Evolutionary conservation across 1,140 invertebrate species (phyloP), one percentile per base, ranked within the genome.

Genomic region (Drosophila subobscura): DNA sequence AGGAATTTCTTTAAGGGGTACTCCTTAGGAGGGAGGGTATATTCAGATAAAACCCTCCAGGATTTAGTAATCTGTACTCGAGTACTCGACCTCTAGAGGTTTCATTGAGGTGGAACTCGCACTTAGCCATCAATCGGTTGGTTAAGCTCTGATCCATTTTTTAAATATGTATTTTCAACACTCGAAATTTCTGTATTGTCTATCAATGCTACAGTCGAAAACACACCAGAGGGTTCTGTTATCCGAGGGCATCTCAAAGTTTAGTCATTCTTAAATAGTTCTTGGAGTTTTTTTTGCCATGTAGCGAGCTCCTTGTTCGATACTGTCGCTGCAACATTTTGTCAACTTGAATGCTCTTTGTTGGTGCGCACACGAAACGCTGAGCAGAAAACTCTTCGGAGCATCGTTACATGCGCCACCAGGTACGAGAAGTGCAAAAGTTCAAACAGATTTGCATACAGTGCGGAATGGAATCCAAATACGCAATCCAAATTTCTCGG

Each of bases 311-410:
- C 3, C 23, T 85, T 76, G 63, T 12, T n/a, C 63, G 59, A 77
- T 79, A 66, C 67, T 79, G 77, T 41, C 47, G 51, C 60, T 65
- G 72, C 72, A 78, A 52, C 66, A 67, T 85, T 77, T 79, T 77
- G 66, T 84, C 66, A 85, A 79, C 66, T 79, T 84, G 79, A 85
- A 85, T 76, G 76, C 72, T 63, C 80, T 84, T 84, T 79, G 59
- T 72, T 85, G 66, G 49, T 56, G 52, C 67, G 67, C 55, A 49
- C 52, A 23, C 46, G 55, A 53, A 61, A 56, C 20, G 29, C 16
- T 12, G 25, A 47, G 8, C 44, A 37, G 49, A 54, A 47, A 51
- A 52, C 51, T 47, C 29, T 40, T 41, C 16, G 25, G 23, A 67
- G 61, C 33, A 37, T 33, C 52, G 58, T 22, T 73, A 54, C 54